These are phyloP conservation scores for Nylanderia fulva DNA, from an alignment of 1,140 invertebrate genomes.

Conservation along the genomic window DNA sequence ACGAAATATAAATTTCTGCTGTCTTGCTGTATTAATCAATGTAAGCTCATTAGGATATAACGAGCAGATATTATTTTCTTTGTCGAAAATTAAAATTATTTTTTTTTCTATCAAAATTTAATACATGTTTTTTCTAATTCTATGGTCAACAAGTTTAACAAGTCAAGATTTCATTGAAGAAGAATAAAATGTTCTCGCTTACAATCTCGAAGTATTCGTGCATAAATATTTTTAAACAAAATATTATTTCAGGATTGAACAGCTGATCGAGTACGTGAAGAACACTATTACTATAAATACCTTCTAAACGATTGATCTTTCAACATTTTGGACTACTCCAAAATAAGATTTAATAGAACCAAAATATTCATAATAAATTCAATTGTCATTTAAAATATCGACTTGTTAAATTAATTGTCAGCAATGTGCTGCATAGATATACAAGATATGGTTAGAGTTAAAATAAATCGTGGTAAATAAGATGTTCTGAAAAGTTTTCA, in stretches of 20 bases:
- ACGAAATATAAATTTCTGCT: background rate
- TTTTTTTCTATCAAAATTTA: background rate
- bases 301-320: too few species aligned
- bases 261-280: too few species aligned
- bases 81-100: background rate
- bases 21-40: background rate
- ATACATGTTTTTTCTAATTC: background rate
- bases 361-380: background rate
- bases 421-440: background rate
- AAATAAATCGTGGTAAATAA: background rate
- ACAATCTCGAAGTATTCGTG: too few species aligned
- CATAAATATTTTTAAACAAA: too few species aligned
- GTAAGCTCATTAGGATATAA: background rate
- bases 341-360: background rate
- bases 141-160: too few species aligned
- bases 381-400: background rate
- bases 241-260: too few species aligned
- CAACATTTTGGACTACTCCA: background rate
- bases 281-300: too few species aligned
- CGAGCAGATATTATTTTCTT: background rate
- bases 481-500: too few species aligned
- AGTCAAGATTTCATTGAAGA: too few species aligned
- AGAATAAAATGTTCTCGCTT: too few species aligned
- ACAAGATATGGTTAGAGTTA: background rate
- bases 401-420: constrained; percentile 8